A percentile compares a stretch with the other conserved stretches of the same genome.
These are phyloP conservation scores for Pygocentrus nattereri DNA, from an alignment of 2,797 vertebrate genomes.

Conservation along the genomic window DNA sequence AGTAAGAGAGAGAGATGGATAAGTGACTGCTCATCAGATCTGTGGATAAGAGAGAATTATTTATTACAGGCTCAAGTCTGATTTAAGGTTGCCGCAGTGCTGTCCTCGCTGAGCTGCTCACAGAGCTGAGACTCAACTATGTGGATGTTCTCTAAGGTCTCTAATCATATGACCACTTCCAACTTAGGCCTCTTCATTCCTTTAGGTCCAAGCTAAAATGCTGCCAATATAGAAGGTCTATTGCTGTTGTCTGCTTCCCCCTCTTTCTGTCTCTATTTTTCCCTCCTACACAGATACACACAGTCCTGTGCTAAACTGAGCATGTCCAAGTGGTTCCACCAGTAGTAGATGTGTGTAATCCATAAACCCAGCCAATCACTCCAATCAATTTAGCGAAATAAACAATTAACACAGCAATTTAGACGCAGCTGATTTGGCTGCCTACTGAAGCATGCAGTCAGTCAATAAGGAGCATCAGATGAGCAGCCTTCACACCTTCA, in stretches of 20 bases:
- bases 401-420: conserved; percentile 38
- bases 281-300: not conserved
- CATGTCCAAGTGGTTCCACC: conserved; percentile 28
- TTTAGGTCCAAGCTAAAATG: not conserved
- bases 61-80: conserved; percentile 2
- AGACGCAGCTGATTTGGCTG: conserved; percentile 37
- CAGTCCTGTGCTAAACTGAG: conserved; percentile 14
- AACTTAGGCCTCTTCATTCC: not conserved
- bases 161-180: not conserved
- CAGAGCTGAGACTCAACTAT: not conserved
- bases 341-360: conserved; percentile 28
- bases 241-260: not conserved
- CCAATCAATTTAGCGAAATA: conserved; percentile 32
- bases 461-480: conserved; percentile 7
- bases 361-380: conserved; percentile 29
- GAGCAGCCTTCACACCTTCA: not conserved
- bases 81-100: conserved; percentile 12
- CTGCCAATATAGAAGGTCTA: not conserved
- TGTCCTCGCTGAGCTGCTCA: not conserved
- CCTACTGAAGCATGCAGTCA: conserved; percentile 7
- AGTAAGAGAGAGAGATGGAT: not conserved
- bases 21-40: conserved; percentile 6
- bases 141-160: not conserved
- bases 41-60: conserved; percentile 9
- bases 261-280: not conserved